Base-by-base conservation (phyloP, 2,113 vertebrate genomes). In the Rhabdornis inornatus region DNA sequence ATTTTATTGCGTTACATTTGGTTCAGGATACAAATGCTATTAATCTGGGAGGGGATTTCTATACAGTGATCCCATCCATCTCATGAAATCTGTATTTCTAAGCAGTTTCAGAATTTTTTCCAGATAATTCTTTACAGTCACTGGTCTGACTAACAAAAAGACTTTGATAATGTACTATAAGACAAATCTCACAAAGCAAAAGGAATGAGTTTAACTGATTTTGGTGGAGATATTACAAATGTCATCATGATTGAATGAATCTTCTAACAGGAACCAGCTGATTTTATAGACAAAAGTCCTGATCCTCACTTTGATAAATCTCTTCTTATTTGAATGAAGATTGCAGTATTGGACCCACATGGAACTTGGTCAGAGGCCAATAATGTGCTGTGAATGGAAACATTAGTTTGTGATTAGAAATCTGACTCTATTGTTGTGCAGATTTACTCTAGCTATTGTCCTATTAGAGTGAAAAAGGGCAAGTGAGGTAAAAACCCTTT, bases 261-360 rank as follows among this genome's bases (percentile, higher is more conserved):
- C 44, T 89, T 93, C 72, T 96, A 97, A 96, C 92, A 64, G 92
- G 77, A 96, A 96, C 93, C 94, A 96, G 65, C 88, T 92, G 95
- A 97, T 96, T 94, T 94, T 82, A 89, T 33, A 93, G 92, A 90
- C 93, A 96, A 96, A 96, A 96, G 81, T 91, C 71, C 55, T 1
- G 82, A 89, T 96, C 92, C 33, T 82, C 55, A 61, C 77, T 95
- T 95, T 93, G 95, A 97, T 93, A 96, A 96, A 94, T 92, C 56
- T 96, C 37, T 78, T 90, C 87, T 93, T 88, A 92, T 93, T 88
- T 92, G 76, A 95, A 94, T 94, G 89, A 80, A 59, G 42, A 92
- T 77, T 91, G 74, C 66, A 70, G 71, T 92, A 96, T 96, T 94
- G 81, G 96, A 93, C 94, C 84, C 94, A 96, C 91, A 96, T 95